Conservation (phyloP, 1,140 invertebrate species). For the Odontomachus brunneus region DNA sequence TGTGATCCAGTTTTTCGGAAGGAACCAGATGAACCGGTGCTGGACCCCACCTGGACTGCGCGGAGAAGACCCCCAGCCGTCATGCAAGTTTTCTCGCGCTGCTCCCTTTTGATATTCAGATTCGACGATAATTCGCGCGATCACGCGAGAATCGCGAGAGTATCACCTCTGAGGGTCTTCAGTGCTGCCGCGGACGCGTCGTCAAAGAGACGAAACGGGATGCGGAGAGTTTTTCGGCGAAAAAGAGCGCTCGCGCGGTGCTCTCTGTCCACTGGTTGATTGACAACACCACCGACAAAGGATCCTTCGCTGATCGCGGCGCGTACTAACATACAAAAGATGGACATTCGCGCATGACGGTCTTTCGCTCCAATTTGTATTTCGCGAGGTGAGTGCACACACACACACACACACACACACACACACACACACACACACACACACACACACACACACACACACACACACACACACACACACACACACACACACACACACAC, state of each 20-base stretch:
- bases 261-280: background rate
- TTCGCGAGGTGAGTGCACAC: constrained; percentile 28
- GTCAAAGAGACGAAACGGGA: constrained; percentile 62
- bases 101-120: constrained; percentile 81
- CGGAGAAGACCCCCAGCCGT: constrained; percentile 82
- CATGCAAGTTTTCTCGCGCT: constrained; percentile 79
- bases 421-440: no score
- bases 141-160: constrained; percentile 55
- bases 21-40: constrained; percentile 80
- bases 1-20: constrained; percentile 76
- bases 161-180: constrained; percentile 58
- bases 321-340: constrained; percentile 15
- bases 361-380: constrained; percentile 33
- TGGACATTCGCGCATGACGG: background rate
- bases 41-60: constrained; percentile 84
- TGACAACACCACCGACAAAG: constrained; percentile 27
- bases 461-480: no score
- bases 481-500: no score
- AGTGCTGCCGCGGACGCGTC: constrained; percentile 62
- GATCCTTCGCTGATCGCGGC: constrained; percentile 30
- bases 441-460: no score
- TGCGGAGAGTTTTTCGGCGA: constrained; percentile 41
- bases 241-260: constrained; percentile 31
- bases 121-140: constrained; percentile 67
- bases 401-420: no score